Evolutionary conservation across 1,140 invertebrate species (phyloP), one percentile per base, ranked within the genome.

Genomic region (Holotrichia oblita): DNA sequence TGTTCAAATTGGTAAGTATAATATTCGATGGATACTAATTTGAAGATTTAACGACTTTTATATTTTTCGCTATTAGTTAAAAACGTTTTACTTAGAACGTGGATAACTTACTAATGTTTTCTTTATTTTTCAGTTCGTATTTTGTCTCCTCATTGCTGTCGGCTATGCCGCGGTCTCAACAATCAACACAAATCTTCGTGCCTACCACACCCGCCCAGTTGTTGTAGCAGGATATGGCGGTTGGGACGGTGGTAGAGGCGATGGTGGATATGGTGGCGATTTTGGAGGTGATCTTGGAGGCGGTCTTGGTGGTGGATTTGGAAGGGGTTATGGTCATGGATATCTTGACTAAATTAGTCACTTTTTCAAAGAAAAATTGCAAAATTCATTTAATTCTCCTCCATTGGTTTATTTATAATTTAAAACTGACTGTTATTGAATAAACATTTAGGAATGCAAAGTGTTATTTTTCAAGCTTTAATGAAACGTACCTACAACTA

Each of bases 1-100:
- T 79, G 78, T 79, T 79, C 44, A 79, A 79, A 79, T 79, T 79
- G 72, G 78, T 79, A 76, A 79, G 75, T 77, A 17, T 55, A 79
- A 48, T 48, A 10, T 48, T n/a, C 0, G 12, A 48, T 9, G 1
- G 41, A 42, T 6, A 42, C 41, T 6, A 10, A 12, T 48, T 10
- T 48, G 42, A 48, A 48, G 12, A 48, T 48, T 48, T 48, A 48
- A n/a, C n/a, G 44, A 12, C 12, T 48, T 42, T 42, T 12, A 12
- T 42, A 12, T 42, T 42, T 42, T 42, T 12, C 12, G 12, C 12
- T 48, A n/a, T 48, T 10, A 48, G 3, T 48, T n/a, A n/a, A n/a
- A n/a, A n/a, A n/a, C n/a, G n/a, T n/a, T n/a, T n/a, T n/a, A n/a
- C n/a, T n/a, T n/a, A n/a, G n/a, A n/a, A n/a, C n/a, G n/a, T n/a